phyloP scores from a whole-genome alignment of 1,140 invertebrate species.

The Bombus waltoni region DNA sequence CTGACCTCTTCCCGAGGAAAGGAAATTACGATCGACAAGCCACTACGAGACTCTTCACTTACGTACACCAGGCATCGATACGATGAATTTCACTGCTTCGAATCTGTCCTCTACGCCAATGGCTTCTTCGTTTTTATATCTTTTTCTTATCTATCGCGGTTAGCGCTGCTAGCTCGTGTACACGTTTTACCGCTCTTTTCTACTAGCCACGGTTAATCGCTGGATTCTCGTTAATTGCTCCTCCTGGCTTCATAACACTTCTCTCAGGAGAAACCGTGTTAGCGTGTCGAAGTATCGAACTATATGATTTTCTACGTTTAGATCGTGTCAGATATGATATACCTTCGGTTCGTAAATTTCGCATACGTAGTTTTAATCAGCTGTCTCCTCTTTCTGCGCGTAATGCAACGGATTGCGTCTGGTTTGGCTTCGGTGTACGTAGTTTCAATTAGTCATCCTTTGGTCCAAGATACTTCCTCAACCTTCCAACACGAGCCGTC shows the following conservation, averaged over 20 bases:
- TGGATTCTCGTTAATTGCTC: slow-evolving; percentile 18
- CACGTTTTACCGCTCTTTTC: slow-evolving; percentile 30
- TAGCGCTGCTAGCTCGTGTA: slow-evolving; percentile 3
- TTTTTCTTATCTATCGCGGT: not conserved
- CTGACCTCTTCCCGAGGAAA: not conserved
- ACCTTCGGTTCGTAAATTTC: not conserved
- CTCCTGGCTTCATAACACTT: not conserved
- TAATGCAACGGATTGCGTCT: too few species aligned
- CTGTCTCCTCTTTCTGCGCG: too few species aligned
- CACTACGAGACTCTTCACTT: not conserved
- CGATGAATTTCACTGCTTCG: not conserved
- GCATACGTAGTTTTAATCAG: not conserved
- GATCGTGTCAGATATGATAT: not conserved
- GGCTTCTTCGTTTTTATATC: not conserved
- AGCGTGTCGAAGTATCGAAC: too few species aligned
- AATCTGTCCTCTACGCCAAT: not conserved
- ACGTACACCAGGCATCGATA: not conserved
- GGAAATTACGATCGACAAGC: slow-evolving; percentile 9
- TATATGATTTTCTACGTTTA: not conserved
- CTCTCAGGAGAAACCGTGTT: not conserved
- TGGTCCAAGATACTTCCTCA: too few species aligned
- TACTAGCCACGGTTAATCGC: slow-evolving; percentile 18
- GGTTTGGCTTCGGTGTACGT: too few species aligned
- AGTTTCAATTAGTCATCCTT: too few species aligned
- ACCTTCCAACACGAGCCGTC: too few species aligned